phyloP scores from a whole-genome alignment of 2,797 vertebrate genomes.

The Oreortyx pictus region DNA sequence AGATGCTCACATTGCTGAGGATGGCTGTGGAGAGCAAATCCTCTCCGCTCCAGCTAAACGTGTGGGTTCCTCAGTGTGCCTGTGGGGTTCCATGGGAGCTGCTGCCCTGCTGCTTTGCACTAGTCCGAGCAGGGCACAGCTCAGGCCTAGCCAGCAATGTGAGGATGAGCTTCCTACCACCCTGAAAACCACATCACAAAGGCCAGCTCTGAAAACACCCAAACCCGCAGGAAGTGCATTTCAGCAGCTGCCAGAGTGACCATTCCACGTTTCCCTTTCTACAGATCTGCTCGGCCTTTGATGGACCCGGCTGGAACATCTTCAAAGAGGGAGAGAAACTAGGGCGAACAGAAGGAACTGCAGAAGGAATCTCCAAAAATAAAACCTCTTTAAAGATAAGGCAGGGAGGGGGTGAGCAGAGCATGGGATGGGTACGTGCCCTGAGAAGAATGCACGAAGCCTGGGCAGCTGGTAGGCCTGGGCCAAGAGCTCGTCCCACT shows the following conservation, averaged over 20 bases:
- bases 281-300: constrained; percentile 32
- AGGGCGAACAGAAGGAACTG: constrained; percentile 52
- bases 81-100: background rate
- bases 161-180: background rate
- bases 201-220: accelerated
- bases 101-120: background rate
- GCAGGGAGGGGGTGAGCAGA: constrained; percentile 56
- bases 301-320: constrained; percentile 61
- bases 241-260: constrained; percentile 37
- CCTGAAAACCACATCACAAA: constrained; percentile 41
- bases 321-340: constrained; percentile 57
- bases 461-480: constrained; percentile 56
- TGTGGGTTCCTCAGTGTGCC: accelerated
- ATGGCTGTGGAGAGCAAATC: background rate
- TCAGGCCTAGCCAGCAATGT: background rate
- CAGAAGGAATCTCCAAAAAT: constrained; percentile 66
- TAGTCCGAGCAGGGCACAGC: background rate
- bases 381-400: constrained; percentile 64
- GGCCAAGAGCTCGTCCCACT: constrained; percentile 39
- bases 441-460: constrained; percentile 65
- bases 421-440: background rate
- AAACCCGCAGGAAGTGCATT: background rate
- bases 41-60: background rate
- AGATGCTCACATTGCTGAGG: background rate
- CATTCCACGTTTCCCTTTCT: constrained; percentile 17